Evolutionary conservation across 1,140 invertebrate genomes (phyloP).

Genomic region (Drosophila gunungcola): DNA sequence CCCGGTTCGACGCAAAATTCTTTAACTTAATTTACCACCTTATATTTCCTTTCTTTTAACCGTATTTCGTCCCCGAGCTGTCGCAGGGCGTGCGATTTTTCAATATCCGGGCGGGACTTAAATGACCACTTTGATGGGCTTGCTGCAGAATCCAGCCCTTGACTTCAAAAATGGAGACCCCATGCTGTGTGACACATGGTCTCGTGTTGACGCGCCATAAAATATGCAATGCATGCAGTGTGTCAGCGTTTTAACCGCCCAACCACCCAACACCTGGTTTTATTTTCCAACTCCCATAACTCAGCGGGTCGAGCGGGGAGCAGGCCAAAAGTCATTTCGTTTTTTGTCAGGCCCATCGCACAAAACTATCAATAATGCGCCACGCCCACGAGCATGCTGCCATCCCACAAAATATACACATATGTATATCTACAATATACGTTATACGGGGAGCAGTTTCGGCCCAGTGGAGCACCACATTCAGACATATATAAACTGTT

Average conservation of each 20-base stretch:
- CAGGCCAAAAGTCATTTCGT: conserved; percentile 62
- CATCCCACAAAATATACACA: not conserved
- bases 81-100: conserved; percentile 64
- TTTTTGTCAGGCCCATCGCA: conserved; percentile 67
- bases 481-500: conserved; percentile 68
- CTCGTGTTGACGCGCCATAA: conserved; percentile 81
- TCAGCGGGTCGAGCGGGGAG: conserved; percentile 3
- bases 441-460: conserved; percentile 4
- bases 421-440: not conserved
- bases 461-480: conserved; percentile 28
- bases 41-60: conserved; percentile 28
- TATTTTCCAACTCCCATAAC: conserved; percentile 47
- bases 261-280: conserved; percentile 16
- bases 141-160: conserved; percentile 8
- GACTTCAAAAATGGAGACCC: conserved; percentile 13
- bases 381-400: conserved; percentile 32
- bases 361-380: conserved; percentile 79
- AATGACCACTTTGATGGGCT: conserved; percentile 57
- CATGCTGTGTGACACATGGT: conserved; percentile 74
- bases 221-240: conserved; percentile 82
- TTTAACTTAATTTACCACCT: conserved; percentile 44
- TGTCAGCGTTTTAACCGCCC: conserved; percentile 61
- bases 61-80: conserved; percentile 24
- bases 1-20: not conserved
- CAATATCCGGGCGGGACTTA: conserved; percentile 68